Conservation (phyloP, 2,888 invertebrate genomes). For the Eretmocerus hayati region DNA sequence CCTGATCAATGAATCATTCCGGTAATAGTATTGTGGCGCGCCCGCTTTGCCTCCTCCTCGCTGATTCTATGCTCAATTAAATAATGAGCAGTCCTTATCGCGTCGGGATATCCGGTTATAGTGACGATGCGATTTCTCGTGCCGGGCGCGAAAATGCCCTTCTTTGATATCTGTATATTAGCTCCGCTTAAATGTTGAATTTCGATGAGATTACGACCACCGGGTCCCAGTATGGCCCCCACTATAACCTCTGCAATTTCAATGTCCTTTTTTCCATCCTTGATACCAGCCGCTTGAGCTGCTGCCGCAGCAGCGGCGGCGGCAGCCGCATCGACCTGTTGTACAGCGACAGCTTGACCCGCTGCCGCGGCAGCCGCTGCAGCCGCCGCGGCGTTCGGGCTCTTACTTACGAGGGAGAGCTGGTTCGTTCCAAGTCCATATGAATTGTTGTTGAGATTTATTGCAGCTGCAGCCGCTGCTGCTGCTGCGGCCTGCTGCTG, state of each 20-base stretch:
- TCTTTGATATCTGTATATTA: constrained; percentile 97
- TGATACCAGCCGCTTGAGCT: constrained; percentile 50
- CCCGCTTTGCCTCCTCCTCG: constrained; percentile 92
- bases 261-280: constrained; percentile 76
- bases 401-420: constrained; percentile 72
- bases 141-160: constrained; percentile 94
- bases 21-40: constrained; percentile 77
- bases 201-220: constrained; percentile 92
- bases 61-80: constrained; percentile 94
- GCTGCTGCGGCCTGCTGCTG: constrained; percentile 60
- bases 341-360: too few relatives aligned
- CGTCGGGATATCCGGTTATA: constrained; percentile 82
- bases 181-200: constrained; percentile 96
- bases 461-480: constrained; percentile 62
- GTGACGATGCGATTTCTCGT: constrained; percentile 96
- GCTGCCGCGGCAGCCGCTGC: constrained; percentile 16
- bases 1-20: constrained; percentile 62
- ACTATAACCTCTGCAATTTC: constrained; percentile 95
- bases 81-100: constrained; percentile 87
- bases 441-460: constrained; percentile 78
- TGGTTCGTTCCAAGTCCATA: constrained; percentile 75
- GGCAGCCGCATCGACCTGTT: constrained; percentile 48
- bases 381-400: constrained; percentile 66
- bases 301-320: constrained; percentile 33
- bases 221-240: constrained; percentile 94